Evolutionary conservation across 2,888 invertebrate genomes (phyloP), one percentile per base, ranked within the genome.

Genomic region (Gymnoscelis rufifasciata): DNA sequence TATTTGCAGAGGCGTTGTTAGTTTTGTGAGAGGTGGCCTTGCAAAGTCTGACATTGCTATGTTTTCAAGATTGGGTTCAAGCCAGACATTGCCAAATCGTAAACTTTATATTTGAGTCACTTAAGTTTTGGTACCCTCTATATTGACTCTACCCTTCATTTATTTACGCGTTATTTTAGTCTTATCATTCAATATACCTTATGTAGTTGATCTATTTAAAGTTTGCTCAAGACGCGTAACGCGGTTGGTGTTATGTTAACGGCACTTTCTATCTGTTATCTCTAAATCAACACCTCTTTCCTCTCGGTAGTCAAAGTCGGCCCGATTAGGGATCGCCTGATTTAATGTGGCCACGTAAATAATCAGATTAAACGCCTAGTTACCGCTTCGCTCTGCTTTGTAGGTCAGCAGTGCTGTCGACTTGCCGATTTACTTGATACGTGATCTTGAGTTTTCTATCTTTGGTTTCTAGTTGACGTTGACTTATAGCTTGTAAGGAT

Each of bases 261-360:
- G 67, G 71, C 71, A 74, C 83, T 84, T 84, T 84, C 83, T 81
- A 83, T 73, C 77, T 71, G 72, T 76, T 83, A 83, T 84, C 83
- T 76, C 57, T 59, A 62, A 69, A 83, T 82, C 81, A 64, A 59
- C 56, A 64, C 61, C 69, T 68, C 68, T 74, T 74, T 73, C 68
- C 67, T 74, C 73, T 74, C 75, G 69, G 77, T 72, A 73, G 76
- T 68, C 64, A 74, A 78, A 78, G 63, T 61, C 60, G 62, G 59
- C 61, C 53, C 68, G 74, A 79, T 80, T 69, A 75, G 62, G 60
- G 57, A 61, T 64, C 59, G 59, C 66, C 66, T 74, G 73, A 79
- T 76, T 73, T 66, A 76, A 74, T 68, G 66, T 64, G 73, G 65
- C 66, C 59, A 67, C 68, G 64, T 66, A 68, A 75, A 74, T 78